A percentile compares a stretch with the other conserved stretches of the same genome.
phyloP scores from a whole-genome alignment of 2,888 invertebrate species.

The Galerucella nymphaeae region DNA sequence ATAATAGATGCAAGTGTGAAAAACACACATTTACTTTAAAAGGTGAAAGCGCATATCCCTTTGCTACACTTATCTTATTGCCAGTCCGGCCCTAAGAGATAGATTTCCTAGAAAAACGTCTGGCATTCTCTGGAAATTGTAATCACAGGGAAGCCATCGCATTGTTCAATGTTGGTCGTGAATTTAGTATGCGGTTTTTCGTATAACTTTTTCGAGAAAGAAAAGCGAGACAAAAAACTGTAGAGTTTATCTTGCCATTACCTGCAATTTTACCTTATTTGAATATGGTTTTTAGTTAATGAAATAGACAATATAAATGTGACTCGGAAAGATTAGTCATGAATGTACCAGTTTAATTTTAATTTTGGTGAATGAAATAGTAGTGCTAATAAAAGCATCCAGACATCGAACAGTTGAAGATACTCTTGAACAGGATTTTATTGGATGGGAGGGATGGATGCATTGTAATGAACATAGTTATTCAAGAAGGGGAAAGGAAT shows the following conservation, averaged over 20 bases:
- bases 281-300: constrained; percentile 9
- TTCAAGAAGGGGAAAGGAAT: no score
- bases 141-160: constrained; percentile 26
- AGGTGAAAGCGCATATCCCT: no score
- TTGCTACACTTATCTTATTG: neutral
- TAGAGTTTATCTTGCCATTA: neutral
- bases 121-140: constrained; percentile 19
- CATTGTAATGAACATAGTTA: no score
- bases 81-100: neutral
- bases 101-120: constrained; percentile 24
- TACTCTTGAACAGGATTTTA: no score
- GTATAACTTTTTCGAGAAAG: constrained; percentile 1
- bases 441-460: no score
- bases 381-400: no score
- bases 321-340: no score
- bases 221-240: neutral
- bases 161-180: constrained; percentile 29
- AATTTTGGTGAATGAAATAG: no score
- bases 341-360: no score
- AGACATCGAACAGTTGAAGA: no score
- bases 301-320: neutral
- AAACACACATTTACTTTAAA: no score
- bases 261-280: constrained; percentile 10
- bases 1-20: no score
- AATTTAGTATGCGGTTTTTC: constrained; percentile 27